Conservation (phyloP, 2,797 vertebrate species). For the Neosilurus hyrtlii region DNA sequence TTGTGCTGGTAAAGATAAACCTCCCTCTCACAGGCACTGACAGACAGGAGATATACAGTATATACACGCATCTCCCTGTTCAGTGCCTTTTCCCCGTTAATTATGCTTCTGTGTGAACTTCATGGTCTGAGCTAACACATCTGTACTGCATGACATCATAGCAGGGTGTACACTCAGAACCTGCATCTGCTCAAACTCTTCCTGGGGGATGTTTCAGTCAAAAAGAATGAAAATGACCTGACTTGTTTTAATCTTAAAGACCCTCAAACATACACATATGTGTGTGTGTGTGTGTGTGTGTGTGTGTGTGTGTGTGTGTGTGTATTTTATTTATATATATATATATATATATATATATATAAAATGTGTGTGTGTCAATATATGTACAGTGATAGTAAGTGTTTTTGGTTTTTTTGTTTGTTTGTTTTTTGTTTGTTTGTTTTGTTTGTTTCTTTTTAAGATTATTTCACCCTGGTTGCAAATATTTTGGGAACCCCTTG, state of each 20-base stretch:
- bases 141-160: constrained; percentile 4
- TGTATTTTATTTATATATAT: too few species aligned
- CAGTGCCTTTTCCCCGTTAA: background rate
- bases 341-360: too few species aligned
- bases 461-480: background rate
- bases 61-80: background rate
- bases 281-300: too few species aligned
- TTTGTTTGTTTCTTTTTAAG: background rate
- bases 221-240: background rate
- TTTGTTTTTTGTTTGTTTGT: background rate
- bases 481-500: background rate
- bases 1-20: constrained; percentile 38
- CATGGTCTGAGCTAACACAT: background rate
- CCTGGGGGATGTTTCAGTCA: background rate
- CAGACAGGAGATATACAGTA: background rate
- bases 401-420: too few species aligned
- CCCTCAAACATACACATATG: background rate
- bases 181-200: background rate
- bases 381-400: background rate
- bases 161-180: background rate
- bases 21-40: background rate
- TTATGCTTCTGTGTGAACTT: background rate
- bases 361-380: too few species aligned
- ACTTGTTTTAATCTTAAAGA: background rate
- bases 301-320: too few species aligned